These are phyloP conservation scores for Drosophila asahinai DNA, from an alignment of 1,140 invertebrate species.

Conservation along the genomic window DNA sequence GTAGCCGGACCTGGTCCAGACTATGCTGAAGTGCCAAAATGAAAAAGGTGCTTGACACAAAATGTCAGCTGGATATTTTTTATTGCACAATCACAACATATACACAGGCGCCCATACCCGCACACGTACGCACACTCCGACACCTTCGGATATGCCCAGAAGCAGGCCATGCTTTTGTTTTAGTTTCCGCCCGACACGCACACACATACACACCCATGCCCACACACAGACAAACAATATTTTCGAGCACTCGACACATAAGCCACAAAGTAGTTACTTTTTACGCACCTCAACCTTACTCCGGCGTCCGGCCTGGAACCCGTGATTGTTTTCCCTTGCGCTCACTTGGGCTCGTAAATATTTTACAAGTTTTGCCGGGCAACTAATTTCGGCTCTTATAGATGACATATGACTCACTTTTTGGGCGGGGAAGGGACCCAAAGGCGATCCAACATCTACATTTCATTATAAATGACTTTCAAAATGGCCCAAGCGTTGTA, in stretches of 20 bases:
- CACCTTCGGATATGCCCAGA: conserved; percentile 41
- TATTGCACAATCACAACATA: conserved; percentile 81
- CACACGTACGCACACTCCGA: conserved; percentile 14
- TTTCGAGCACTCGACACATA: conserved; percentile 68
- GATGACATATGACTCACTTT: conserved; percentile 71
- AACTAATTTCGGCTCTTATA: conserved; percentile 72
- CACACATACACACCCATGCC: conserved; percentile 11
- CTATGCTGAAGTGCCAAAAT: conserved; percentile 71
- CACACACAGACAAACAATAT: conserved; percentile 37
- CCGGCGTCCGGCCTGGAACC: conserved; percentile 1
- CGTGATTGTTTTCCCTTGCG: conserved; percentile 47
- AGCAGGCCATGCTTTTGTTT: conserved; percentile 45
- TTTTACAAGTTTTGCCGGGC: conserved; percentile 69
- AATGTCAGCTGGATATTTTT: conserved; percentile 84
- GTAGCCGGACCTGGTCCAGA: conserved; percentile 48
- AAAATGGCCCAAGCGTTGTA: conserved; percentile 66
- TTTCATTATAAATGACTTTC: conserved; percentile 81
- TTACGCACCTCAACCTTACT: conserved; percentile 64
- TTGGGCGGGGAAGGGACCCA: conserved; percentile 8
- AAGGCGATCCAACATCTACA: conserved; percentile 67
- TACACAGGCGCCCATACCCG: conserved; percentile 11
- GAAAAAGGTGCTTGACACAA: conserved; percentile 84
- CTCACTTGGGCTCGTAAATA: conserved; percentile 78
- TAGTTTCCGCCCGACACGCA: conserved; percentile 25
- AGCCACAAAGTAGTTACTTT: conserved; percentile 83